These are phyloP conservation scores for Pelusios castaneus DNA, from an alignment of 2,113 vertebrate species.

Conservation along the genomic window DNA sequence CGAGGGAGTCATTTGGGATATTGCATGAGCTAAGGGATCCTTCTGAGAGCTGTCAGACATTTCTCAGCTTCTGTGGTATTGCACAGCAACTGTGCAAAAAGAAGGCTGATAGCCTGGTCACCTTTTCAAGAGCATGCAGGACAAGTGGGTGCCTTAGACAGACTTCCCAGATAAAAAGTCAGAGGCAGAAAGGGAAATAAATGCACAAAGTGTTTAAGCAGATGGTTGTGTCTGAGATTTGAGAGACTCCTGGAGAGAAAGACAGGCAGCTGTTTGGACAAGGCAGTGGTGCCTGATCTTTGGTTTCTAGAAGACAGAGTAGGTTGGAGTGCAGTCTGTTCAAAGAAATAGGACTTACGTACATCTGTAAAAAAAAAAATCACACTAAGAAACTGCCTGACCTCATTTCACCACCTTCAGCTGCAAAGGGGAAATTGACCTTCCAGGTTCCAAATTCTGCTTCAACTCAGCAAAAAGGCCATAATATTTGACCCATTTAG, in stretches of 20 bases:
- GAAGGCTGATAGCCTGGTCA: not conserved
- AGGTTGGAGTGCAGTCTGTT: not conserved
- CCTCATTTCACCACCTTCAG: not conserved
- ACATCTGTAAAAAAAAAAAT: not conserved
- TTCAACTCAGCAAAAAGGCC: not conserved
- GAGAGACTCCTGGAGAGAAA: not conserved
- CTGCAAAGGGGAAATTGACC: not conserved
- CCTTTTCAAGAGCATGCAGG: not conserved
- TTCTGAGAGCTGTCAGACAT: not conserved
- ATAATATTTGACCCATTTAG: not conserved
- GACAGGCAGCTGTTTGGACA: not conserved
- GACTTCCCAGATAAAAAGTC: not conserved
- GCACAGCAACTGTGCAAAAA: not conserved
- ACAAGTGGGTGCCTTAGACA: too few species aligned
- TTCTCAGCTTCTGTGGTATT: not conserved
- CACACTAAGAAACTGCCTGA: not conserved
- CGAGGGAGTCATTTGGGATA: not conserved
- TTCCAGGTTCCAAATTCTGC: not conserved
- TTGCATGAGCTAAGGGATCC: not conserved
- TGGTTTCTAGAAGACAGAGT: not conserved
- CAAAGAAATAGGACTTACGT: not conserved
- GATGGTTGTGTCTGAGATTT: not conserved
- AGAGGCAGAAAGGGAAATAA: not conserved
- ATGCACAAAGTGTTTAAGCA: not conserved
- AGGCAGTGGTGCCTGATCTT: not conserved